phyloP scores from a whole-genome alignment of 2,797 vertebrate genomes.

The Chloroceryle amazona region DNA sequence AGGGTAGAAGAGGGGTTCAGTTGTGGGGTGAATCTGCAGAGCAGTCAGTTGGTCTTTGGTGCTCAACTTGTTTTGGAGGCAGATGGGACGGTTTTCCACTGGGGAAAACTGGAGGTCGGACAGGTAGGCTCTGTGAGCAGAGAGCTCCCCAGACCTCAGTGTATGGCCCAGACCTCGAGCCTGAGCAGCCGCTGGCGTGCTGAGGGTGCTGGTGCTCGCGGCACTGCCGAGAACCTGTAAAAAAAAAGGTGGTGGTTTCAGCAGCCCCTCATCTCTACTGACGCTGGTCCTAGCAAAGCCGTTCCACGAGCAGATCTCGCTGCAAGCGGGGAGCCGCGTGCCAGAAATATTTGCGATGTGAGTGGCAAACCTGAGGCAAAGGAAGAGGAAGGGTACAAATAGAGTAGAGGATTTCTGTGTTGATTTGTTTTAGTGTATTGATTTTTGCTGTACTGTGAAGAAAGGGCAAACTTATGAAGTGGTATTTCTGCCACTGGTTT shows the following conservation, averaged over 20 bases:
- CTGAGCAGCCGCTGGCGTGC: not conserved
- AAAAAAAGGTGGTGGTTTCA: not conserved
- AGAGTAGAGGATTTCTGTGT: not conserved
- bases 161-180: not conserved
- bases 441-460: slow-evolving; percentile 9
- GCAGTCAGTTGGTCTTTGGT: not conserved
- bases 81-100: rapidly evolving
- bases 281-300: rapidly evolving
- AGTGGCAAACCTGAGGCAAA: not conserved
- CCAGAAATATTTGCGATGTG: rapidly evolving
- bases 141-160: rapidly evolving
- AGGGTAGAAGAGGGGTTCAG: rapidly evolving
- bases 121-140: rapidly evolving
- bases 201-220: rapidly evolving
- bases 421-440: slow-evolving; percentile 29
- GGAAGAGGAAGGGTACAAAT: not conserved
- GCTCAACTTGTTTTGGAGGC: rapidly evolving
- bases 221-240: rapidly evolving
- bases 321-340: rapidly evolving
- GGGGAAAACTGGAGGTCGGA: too few species aligned
- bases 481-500: slow-evolving; percentile 38
- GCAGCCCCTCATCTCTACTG: rapidly evolving
- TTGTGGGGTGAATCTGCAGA: not conserved
- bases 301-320: too few species aligned
- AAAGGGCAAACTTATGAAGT: slow-evolving; percentile 33